Evolutionary conservation across 2,888 invertebrate genomes (phyloP).

Genomic region (Netelia fuscicornis): DNA sequence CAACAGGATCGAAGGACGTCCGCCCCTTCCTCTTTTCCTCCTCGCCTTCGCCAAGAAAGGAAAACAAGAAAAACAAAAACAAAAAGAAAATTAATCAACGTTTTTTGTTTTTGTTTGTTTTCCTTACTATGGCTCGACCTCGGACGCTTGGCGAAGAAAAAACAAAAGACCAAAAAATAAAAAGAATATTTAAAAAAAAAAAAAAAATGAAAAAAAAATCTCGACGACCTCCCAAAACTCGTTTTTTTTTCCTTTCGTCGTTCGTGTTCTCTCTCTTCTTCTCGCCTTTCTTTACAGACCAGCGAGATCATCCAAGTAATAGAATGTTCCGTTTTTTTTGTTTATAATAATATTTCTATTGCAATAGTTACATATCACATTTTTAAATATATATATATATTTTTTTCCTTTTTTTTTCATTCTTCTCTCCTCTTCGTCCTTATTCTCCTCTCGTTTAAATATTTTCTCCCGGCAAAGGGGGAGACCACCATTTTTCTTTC

Average conservation of each 20-base stretch:
- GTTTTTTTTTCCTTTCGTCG: too few relatives aligned
- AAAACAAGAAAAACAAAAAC: background rate
- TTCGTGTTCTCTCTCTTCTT: too few relatives aligned
- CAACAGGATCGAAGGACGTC: background rate
- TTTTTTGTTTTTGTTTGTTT: background rate
- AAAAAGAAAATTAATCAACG: conserved; percentile 1
- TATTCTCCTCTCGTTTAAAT: background rate
- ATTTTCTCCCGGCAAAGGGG: conserved; percentile 19
- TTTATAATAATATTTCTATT: conserved; percentile 79
- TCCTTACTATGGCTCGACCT: conserved; percentile 1
- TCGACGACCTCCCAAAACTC: too few relatives aligned
- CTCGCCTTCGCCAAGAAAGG: background rate
- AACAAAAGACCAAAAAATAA: conserved; percentile 9
- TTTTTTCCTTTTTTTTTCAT: conserved; percentile 63
- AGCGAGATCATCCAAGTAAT: conserved; percentile 34
- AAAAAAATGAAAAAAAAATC: too few relatives aligned
- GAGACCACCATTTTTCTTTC: background rate
- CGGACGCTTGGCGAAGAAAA: background rate
- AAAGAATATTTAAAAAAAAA: background rate
- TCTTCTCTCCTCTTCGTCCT: background rate
- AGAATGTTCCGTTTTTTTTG: conserved; percentile 44
- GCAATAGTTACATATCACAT: conserved; percentile 83
- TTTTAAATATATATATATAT: conserved; percentile 55
- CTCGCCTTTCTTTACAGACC: conserved; percentile 1
- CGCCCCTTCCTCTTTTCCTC: background rate